Evolutionary conservation across 1,140 invertebrate species (phyloP).

Genomic region (Drosophila setifemur): DNA sequence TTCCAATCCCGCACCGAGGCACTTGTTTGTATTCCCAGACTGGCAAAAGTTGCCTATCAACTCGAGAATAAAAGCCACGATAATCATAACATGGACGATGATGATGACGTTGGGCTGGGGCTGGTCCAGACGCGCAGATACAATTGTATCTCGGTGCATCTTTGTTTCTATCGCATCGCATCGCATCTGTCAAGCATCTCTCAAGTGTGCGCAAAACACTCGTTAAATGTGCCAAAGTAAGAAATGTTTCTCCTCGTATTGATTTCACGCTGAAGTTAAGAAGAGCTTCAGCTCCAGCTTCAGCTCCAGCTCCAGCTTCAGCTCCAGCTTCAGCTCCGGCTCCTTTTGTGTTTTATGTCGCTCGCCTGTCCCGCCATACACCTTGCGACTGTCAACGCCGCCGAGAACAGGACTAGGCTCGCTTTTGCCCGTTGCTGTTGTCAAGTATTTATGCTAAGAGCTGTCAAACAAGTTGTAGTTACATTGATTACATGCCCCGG

Average conservation of each 20-base stretch:
- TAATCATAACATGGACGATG: constrained; percentile 46
- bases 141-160: constrained; percentile 55
- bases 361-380: constrained; percentile 58
- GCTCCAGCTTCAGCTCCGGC: too few relatives aligned
- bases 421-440: constrained; percentile 30
- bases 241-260: constrained; percentile 65
- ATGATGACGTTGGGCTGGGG: constrained; percentile 29
- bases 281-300: too few relatives aligned
- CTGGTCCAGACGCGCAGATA: constrained; percentile 28
- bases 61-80: constrained; percentile 53
- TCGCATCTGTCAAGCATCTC: constrained; percentile 14
- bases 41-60: constrained; percentile 52
- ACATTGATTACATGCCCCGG: constrained; percentile 69
- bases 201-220: constrained; percentile 74
- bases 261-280: constrained; percentile 70
- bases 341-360: constrained; percentile 63
- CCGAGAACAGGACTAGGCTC: constrained; percentile 12
- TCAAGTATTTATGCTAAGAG: constrained; percentile 80
- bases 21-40: constrained; percentile 40
- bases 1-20: background rate
- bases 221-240: constrained; percentile 79
- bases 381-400: constrained; percentile 58
- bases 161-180: constrained; percentile 28
- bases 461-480: constrained; percentile 80
- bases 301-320: too few relatives aligned